Percentiles rank a stretch among this genome's conserved stretches.
Evolutionary conservation across 2,888 invertebrate genomes (phyloP).

Genomic region (Plebejus anna): DNA sequence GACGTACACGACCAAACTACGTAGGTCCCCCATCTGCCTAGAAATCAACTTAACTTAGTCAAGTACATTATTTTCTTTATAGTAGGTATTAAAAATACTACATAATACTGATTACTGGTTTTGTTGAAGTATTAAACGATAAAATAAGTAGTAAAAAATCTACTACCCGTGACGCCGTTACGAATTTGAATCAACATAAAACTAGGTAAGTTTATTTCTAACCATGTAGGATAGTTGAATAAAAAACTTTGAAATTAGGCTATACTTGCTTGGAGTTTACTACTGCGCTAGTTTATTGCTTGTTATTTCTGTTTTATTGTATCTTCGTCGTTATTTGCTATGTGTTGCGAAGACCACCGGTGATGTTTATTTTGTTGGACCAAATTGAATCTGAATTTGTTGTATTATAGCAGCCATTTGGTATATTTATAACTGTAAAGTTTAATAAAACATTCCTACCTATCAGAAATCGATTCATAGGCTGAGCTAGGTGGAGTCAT

Average conservation of each 20-base stretch:
- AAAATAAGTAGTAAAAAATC: not conserved
- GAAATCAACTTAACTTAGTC: not conserved
- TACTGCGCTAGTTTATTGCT: slow-evolving; percentile 9
- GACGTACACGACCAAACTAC: too few relatives aligned
- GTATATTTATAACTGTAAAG: not conserved
- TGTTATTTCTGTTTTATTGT: slow-evolving; percentile 19
- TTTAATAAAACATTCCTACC: too few relatives aligned
- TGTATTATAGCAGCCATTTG: not conserved
- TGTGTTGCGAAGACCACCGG: slow-evolving; percentile 6
- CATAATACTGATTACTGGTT: not conserved
- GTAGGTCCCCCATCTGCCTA: too few relatives aligned
- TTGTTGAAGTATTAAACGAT: not conserved
- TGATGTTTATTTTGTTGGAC: not conserved
- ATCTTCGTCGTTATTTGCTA: slow-evolving; percentile 6
- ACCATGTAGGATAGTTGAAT: slow-evolving; percentile 1
- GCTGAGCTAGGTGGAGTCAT: too few relatives aligned
- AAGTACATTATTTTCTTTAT: not conserved
- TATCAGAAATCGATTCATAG: too few relatives aligned
- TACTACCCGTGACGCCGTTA: not conserved
- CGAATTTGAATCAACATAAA: slow-evolving; percentile 7
- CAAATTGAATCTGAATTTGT: not conserved
- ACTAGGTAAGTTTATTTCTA: slow-evolving; percentile 7
- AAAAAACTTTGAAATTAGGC: slow-evolving; percentile 18
- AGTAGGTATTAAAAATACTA: not conserved
- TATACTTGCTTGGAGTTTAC: not conserved